These are phyloP conservation scores for Hydraecia micacea DNA, from an alignment of 2,888 invertebrate species.

Conservation along the genomic window DNA sequence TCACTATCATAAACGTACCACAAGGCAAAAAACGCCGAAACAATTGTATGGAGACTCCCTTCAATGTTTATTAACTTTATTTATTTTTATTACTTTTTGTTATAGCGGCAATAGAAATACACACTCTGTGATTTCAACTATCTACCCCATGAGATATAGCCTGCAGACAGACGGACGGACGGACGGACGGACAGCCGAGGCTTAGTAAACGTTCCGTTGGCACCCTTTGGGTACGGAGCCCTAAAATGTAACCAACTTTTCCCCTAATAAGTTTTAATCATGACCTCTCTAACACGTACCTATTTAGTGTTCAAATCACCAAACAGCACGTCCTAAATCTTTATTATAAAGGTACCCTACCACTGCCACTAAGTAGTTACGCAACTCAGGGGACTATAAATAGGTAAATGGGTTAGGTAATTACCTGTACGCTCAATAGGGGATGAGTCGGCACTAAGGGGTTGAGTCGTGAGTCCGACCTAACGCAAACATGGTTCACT, in stretches of 20 bases:
- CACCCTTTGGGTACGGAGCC: no score
- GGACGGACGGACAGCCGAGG: no score
- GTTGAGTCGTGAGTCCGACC: slow-evolving; percentile 33
- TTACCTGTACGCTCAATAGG: slow-evolving; percentile 60
- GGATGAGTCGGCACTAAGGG: slow-evolving; percentile 59
- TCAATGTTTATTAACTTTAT: no score
- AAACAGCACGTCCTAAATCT: slow-evolving; percentile 20
- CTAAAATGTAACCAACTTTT: neutral
- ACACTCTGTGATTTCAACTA: no score
- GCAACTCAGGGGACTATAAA: slow-evolving; percentile 52
- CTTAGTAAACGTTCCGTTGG: no score
- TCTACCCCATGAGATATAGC: no score
- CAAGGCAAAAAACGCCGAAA: no score
- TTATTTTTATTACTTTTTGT: no score
- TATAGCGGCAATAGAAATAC: no score
- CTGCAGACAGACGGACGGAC: no score
- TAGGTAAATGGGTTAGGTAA: slow-evolving; percentile 65
- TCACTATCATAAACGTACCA: no score
- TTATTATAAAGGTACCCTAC: slow-evolving; percentile 16
- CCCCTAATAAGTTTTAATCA: neutral
- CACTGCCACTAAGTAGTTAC: slow-evolving; percentile 35
- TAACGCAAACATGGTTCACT: slow-evolving; percentile 26
- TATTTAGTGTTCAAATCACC: neutral
- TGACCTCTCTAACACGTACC: neutral
- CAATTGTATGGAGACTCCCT: no score